phyloP scores from a whole-genome alignment of 37 sponge, comb jelly and placozoan genomes.

The Chondrilla cf. caribensis region DNA sequence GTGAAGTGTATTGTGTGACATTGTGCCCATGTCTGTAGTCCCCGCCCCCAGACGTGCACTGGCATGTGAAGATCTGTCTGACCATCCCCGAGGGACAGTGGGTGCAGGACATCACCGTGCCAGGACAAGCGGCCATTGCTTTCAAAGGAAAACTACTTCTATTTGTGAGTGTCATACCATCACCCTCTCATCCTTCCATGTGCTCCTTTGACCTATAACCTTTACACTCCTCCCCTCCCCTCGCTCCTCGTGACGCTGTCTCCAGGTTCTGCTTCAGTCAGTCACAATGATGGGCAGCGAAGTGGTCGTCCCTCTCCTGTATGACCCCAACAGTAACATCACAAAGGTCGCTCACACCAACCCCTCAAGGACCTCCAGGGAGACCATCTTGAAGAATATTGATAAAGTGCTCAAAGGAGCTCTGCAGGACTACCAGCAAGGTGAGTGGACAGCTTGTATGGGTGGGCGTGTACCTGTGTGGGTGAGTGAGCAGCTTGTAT shows the following conservation, averaged over 20 bases:
- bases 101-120: conserved; percentile 7
- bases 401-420: conserved; percentile 6
- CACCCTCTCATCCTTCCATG: not conserved
- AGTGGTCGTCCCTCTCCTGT: conserved; percentile 32
- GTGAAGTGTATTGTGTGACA: no score
- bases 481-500: not conserved
- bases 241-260: not conserved
- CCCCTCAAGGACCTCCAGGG: not conserved
- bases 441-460: not conserved
- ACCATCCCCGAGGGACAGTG: conserved; percentile 44
- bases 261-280: conserved; percentile 19
- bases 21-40: no score
- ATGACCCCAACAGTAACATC: conserved; percentile 52
- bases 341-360: conserved; percentile 10
- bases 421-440: not conserved
- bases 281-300: conserved; percentile 19
- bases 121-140: conserved; percentile 35
- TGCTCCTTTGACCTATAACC: not conserved
- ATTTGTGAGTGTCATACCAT: conserved; percentile 30
- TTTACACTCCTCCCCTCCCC: not conserved
- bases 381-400: conserved; percentile 8
- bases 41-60: conserved; percentile 39
- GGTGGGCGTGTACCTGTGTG: not conserved
- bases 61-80: conserved; percentile 55
- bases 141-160: conserved; percentile 55